phyloP scores from a whole-genome alignment of 1,140 invertebrate genomes.

The Drosophila micromelanica region DNA sequence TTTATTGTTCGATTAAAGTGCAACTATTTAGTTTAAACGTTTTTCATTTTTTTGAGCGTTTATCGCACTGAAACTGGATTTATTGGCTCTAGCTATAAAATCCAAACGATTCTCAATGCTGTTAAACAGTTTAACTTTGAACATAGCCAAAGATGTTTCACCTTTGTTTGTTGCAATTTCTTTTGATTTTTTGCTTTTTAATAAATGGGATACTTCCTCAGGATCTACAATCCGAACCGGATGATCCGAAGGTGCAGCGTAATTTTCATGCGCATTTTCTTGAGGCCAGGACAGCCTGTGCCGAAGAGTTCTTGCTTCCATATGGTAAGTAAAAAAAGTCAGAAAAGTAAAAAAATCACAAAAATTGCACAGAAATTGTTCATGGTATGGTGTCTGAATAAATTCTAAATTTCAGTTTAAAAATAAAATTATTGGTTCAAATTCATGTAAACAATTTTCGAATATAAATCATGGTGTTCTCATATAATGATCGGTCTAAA shows the following conservation, averaged over 20 bases:
- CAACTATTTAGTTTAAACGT: conserved; percentile 76
- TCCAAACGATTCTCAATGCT: neutral
- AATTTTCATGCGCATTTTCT: conserved; percentile 48
- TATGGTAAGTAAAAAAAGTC: conserved; percentile 47
- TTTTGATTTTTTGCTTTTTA: conserved; percentile 2
- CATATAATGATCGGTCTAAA: too few species aligned
- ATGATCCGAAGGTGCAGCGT: conserved; percentile 52
- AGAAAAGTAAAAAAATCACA: too few species aligned
- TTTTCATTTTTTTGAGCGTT: conserved; percentile 16
- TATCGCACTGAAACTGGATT: neutral
- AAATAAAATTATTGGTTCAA: too few species aligned
- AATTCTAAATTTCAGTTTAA: too few species aligned
- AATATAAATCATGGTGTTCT: too few species aligned
- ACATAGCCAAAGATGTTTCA: conserved; percentile 28
- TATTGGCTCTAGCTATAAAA: conserved; percentile 43
- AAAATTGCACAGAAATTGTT: too few species aligned
- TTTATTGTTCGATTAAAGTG: conserved; percentile 82
- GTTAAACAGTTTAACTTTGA: neutral
- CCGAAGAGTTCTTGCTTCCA: conserved; percentile 54
- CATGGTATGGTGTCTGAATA: too few species aligned
- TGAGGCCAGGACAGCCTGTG: conserved; percentile 41
- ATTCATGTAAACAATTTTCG: too few species aligned
- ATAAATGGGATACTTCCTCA: conserved; percentile 20
- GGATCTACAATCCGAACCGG: conserved; percentile 41
- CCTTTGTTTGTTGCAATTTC: neutral